phyloP scores from a whole-genome alignment of 2,888 invertebrate species.

The Hoplodrina ambigua region DNA sequence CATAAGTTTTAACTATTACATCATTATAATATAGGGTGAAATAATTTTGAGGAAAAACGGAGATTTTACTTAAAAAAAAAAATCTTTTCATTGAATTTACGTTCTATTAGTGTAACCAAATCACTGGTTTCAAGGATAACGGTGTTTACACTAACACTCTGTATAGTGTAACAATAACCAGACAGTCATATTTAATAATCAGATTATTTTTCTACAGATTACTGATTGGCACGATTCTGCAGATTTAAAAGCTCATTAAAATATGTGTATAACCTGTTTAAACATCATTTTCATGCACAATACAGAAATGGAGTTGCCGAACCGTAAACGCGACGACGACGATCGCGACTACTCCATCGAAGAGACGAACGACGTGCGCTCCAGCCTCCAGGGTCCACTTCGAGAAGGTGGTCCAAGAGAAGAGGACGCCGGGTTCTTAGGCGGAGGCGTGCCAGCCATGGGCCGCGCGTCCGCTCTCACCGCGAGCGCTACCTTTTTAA shows the following conservation, averaged over 20 bases:
- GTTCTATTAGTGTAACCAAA: too few species aligned
- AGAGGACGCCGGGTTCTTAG: constrained; percentile 86
- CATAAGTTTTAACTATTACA: too few species aligned
- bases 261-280: background rate
- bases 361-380: constrained; percentile 90
- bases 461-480: constrained; percentile 68
- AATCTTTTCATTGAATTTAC: too few species aligned
- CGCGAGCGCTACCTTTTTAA: constrained; percentile 80
- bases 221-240: too few species aligned
- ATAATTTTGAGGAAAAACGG: too few species aligned
- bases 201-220: too few species aligned
- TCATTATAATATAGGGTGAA: too few species aligned
- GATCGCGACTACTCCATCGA: constrained; percentile 80
- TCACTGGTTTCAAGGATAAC: too few species aligned
- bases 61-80: too few species aligned
- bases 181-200: too few species aligned
- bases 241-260: background rate
- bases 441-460: constrained; percentile 77
- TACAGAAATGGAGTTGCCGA: constrained; percentile 92
- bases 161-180: too few species aligned
- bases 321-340: constrained; percentile 88
- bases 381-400: constrained; percentile 92
- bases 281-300: background rate
- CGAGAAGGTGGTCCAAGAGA: constrained; percentile 90
- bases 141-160: too few species aligned